phyloP scores from a whole-genome alignment of 2,113 vertebrate species.

The Xiphias gladius region DNA sequence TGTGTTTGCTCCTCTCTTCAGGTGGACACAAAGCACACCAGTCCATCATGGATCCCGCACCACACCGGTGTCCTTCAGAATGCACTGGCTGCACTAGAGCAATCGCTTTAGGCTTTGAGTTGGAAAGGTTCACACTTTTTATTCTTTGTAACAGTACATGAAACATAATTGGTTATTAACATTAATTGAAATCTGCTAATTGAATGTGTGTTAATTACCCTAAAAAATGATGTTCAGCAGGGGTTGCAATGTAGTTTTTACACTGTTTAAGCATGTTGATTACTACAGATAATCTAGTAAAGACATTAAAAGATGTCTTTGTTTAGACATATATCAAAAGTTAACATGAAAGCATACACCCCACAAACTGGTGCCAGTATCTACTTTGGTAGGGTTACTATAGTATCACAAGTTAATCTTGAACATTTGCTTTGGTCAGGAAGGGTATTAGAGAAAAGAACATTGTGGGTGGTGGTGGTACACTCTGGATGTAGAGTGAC shows the following conservation, averaged over 20 bases:
- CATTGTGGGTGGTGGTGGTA: background rate
- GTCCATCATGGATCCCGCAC: conserved; percentile 40
- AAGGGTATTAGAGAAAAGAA: background rate
- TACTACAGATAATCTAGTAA: background rate
- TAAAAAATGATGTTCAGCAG: background rate
- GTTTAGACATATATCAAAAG: background rate
- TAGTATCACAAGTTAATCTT: background rate
- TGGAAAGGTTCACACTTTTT: background rate
- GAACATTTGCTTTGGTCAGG: background rate
- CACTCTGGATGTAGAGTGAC: background rate
- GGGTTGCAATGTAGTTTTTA: background rate
- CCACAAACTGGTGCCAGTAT: background rate
- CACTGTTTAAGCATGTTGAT: background rate
- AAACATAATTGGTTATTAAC: background rate
- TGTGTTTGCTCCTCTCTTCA: conserved; percentile 68
- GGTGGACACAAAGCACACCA: conserved; percentile 50
- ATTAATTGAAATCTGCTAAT: background rate
- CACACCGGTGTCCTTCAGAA: conserved; percentile 46
- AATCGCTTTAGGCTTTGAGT: background rate
- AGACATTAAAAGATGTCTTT: background rate
- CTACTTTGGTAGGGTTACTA: background rate
- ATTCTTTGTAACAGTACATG: background rate
- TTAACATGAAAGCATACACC: background rate
- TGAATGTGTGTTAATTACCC: background rate
- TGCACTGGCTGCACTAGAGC: background rate